Evolutionary conservation across 2,888 invertebrate genomes (phyloP).

Genomic region (Harpalus rufipes): DNA sequence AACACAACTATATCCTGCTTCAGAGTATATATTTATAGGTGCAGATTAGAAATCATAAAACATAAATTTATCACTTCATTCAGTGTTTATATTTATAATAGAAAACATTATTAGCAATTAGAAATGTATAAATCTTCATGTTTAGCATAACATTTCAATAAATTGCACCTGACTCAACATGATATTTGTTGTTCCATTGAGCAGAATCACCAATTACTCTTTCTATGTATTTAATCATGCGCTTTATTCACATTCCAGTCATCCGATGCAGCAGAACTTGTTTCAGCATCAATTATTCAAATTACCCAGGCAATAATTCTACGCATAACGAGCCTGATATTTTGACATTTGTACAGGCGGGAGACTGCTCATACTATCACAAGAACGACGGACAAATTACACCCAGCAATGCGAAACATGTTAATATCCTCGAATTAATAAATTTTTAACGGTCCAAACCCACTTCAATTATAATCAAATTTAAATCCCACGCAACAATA

Average conservation of each 20-base stretch:
- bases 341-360: conserved; percentile 50
- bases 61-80: neutral
- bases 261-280: conserved; percentile 49
- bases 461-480: conserved; percentile 53
- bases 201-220: conserved; percentile 32
- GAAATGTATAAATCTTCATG: conserved; percentile 17
- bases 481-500: conserved; percentile 53
- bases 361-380: neutral
- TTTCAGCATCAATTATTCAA: conserved; percentile 53
- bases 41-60: conserved; percentile 2
- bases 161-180: conserved; percentile 1
- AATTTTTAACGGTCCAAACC: conserved; percentile 53
- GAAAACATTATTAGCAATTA: neutral
- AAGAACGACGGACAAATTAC: conserved; percentile 13
- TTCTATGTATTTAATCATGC: conserved; percentile 48
- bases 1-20: too few species aligned
- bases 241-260: conserved; percentile 49
- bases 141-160: conserved; percentile 41
- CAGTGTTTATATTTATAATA: neutral
- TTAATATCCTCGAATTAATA: conserved; percentile 43
- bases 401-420: conserved; percentile 24
- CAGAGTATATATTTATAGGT: neutral
- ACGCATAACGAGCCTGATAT: conserved; percentile 50
- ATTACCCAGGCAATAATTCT: conserved; percentile 50
- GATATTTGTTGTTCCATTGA: conserved; percentile 28